Base-by-base conservation (phyloP, 1,140 invertebrate genomes). In the Heliconius eleuchia region DNA sequence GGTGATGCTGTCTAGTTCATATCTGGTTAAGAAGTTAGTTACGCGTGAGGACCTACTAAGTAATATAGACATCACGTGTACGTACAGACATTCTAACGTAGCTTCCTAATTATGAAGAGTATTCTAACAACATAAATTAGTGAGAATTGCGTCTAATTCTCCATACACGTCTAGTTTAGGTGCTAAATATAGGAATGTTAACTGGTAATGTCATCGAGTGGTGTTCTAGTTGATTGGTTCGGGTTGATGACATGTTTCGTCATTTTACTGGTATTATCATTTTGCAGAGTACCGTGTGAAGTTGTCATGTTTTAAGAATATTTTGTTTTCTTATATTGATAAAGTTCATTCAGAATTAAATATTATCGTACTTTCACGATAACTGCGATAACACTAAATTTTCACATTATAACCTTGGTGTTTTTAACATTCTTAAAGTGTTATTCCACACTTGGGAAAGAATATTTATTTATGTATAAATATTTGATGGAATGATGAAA, bases 121-220 rank as follows among this genome's bases (percentile, higher is more conserved):
- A n/a, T 50, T 50, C 77, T 60, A 66, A 78, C 52, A 60, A 57
- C 6, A 23, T 37, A 39, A 74, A 78, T 72, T 77, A 66, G 34
- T 42, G 50, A 18, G 34, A 71, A 71, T 73, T 23, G 52, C 42
- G 11, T 79, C 42, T 77, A 55, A 77, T 77, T 77, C 52, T 23
- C 70, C 11, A 71, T 72, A 46, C 78, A 72, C 73, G 50, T 73
- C 46, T 74, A 76, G 78, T 39, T 34, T 66, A 79, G 74, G 11
- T 72, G 73, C 73, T 79, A 79, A 79, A 71, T 75, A 66, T 75
- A 71, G 55, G 7, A 57, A 57, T 23, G 60, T 66, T 66, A 66
- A 66, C 60, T 66, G 27, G 23, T 30, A 13, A 66, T 66, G 23
- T 30, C 60, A 66, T 30, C 60, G 3, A 66, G 3, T 57, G 9